These are phyloP conservation scores for Azorinus chamasolen DNA, from an alignment of 2,888 invertebrate genomes.

Conservation along the genomic window DNA sequence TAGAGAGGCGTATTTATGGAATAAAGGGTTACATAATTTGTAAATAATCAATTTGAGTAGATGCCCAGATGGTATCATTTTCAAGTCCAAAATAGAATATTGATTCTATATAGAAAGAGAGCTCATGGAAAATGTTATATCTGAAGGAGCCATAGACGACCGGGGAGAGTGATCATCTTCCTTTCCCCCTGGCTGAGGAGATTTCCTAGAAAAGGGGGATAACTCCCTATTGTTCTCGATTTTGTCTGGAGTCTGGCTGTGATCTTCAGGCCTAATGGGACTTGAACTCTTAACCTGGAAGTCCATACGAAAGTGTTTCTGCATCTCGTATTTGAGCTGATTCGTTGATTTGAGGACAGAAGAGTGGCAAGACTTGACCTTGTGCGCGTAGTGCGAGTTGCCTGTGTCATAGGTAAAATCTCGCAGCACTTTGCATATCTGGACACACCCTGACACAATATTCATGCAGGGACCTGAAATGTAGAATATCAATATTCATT, in stretches of 20 bases:
- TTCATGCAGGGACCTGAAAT: conserved; percentile 84
- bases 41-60: too few species aligned
- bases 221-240: conserved; percentile 40
- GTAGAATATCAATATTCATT: too few species aligned
- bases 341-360: conserved; percentile 53
- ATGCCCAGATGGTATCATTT: too few species aligned
- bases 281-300: conserved; percentile 50
- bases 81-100: too few species aligned
- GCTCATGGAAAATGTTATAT: conserved; percentile 48
- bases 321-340: conserved; percentile 55
- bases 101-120: conserved; percentile 47
- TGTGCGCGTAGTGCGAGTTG: conserved; percentile 51
- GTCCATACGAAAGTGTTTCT: conserved; percentile 51
- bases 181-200: conserved; percentile 44
- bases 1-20: too few species aligned
- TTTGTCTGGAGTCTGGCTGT: conserved; percentile 6
- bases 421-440: conserved; percentile 81
- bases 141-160: conserved; percentile 53
- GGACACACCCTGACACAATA: conserved; percentile 84
- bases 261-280: conserved; percentile 32
- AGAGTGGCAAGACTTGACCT: conserved; percentile 51
- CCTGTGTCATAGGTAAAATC: conserved; percentile 78
- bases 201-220: conserved; percentile 42
- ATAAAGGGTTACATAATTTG: too few species aligned
- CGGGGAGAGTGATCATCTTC: conserved; percentile 46